A percentile compares a stretch with the other conserved stretches of the same genome.
Conservation (phyloP, 2,797 vertebrate species). For the Pyrocephalus nanus region DNA sequence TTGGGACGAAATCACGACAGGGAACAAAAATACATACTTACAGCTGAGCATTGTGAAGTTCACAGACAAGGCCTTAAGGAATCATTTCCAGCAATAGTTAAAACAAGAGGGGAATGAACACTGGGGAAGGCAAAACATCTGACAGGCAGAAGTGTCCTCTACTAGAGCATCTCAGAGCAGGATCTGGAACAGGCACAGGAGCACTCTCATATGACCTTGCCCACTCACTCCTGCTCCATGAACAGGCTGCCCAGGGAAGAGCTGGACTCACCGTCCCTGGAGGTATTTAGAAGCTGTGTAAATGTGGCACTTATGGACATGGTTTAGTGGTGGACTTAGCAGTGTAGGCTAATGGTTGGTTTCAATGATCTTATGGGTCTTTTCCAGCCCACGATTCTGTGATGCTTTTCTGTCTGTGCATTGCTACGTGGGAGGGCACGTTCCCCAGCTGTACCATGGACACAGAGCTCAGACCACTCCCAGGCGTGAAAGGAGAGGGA, state of each 20-base stretch:
- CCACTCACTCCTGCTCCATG: not conserved
- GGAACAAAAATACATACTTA: not conserved
- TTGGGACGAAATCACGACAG: not conserved
- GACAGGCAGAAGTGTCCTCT: not conserved
- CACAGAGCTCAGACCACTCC: not conserved
- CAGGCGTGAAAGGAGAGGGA: rapidly evolving
- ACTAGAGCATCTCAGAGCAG: not conserved
- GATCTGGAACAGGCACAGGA: not conserved
- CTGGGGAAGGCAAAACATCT: not conserved
- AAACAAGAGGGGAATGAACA: not conserved
- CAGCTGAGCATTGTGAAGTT: not conserved
- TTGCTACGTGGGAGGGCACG: not conserved
- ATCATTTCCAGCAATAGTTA: not conserved
- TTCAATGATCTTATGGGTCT: not conserved
- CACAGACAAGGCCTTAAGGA: not conserved
- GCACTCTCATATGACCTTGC: not conserved
- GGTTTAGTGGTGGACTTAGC: not conserved
- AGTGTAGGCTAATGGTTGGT: not conserved
- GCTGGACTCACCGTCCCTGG: not conserved
- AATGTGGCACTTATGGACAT: not conserved
- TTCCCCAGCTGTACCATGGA: not conserved
- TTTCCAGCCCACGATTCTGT: not conserved
- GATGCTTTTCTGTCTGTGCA: not conserved
- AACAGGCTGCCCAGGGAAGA: not conserved
- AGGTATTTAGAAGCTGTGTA: not conserved